A percentile compares a stretch with the other conserved stretches of the same genome.
These are phyloP conservation scores for Anas bernieri DNA, from an alignment of 2,797 vertebrate species.

Conservation along the genomic window DNA sequence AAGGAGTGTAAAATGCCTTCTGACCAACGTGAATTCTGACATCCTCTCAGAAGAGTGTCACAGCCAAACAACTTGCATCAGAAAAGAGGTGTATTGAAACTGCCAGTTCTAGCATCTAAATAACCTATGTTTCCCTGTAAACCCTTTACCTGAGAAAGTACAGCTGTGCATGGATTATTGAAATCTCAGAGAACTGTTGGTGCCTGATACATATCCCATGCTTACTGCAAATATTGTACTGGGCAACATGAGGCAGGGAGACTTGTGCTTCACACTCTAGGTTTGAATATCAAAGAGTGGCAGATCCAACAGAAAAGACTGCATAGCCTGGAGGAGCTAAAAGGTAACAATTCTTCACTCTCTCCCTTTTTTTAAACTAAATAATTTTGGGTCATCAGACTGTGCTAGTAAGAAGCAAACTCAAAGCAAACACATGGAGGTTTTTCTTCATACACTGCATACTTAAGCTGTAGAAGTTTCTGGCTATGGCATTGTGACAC, in stretches of 20 bases:
- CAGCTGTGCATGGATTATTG: background rate
- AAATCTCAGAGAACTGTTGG: background rate
- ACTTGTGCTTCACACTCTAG: background rate
- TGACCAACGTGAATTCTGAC: background rate
- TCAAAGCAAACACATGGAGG: background rate
- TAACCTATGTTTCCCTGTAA: background rate
- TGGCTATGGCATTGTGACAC: background rate
- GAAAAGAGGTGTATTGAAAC: background rate
- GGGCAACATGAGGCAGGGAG: background rate
- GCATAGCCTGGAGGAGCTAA: background rate
- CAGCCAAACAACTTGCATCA: background rate
- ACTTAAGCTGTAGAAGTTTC: background rate
- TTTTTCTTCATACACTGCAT: background rate
- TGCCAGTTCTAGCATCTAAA: background rate
- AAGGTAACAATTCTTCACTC: background rate
- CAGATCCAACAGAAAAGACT: background rate
- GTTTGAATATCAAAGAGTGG: background rate
- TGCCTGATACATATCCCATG: background rate
- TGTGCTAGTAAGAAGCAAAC: background rate
- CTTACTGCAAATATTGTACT: background rate
- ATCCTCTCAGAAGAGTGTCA: background rate
- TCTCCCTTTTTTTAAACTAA: background rate
- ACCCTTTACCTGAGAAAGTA: background rate
- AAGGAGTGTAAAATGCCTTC: constrained; percentile 7
- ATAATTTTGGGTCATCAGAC: background rate